Evolutionary conservation across 2,797 vertebrate species (phyloP).

Genomic region (Gallinago stenura): DNA sequence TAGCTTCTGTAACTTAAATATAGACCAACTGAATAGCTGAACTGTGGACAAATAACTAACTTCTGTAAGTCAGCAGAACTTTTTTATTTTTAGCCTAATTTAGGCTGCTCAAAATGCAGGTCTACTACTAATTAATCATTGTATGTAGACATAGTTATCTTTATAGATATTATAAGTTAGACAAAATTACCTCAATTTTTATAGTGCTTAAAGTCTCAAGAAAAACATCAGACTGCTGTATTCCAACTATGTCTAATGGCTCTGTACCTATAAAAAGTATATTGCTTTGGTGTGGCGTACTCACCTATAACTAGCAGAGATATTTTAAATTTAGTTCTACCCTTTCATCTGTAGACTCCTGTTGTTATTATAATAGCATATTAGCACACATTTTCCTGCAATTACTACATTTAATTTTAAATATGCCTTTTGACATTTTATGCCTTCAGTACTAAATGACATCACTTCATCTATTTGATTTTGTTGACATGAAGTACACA

Average conservation of each 20-base stretch:
- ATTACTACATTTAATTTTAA: slow-evolving; percentile 64
- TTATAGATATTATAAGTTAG: neutral
- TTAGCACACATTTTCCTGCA: slow-evolving; percentile 61
- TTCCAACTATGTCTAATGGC: neutral
- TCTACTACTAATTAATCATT: neutral
- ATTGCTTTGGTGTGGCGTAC: neutral
- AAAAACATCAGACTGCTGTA: neutral
- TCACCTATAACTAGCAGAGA: neutral
- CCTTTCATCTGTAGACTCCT: slow-evolving; percentile 26
- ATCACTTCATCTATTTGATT: slow-evolving; percentile 43
- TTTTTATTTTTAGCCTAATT: neutral
- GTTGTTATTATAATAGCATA: slow-evolving; percentile 4
- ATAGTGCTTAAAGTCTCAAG: neutral
- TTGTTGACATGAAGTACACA: slow-evolving; percentile 8
- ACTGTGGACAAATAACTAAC: neutral
- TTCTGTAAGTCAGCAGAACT: neutral
- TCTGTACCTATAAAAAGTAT: neutral
- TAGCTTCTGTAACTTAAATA: neutral
- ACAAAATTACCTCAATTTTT: neutral
- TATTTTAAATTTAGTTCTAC: slow-evolving; percentile 21
- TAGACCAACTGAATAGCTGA: neutral
- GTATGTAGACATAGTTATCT: neutral
- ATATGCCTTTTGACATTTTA: slow-evolving; percentile 60
- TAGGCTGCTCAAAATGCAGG: neutral
- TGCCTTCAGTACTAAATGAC: slow-evolving; percentile 9